phyloP scores from a whole-genome alignment of 2,797 vertebrate genomes.

The Sebastes hubbsi region DNA sequence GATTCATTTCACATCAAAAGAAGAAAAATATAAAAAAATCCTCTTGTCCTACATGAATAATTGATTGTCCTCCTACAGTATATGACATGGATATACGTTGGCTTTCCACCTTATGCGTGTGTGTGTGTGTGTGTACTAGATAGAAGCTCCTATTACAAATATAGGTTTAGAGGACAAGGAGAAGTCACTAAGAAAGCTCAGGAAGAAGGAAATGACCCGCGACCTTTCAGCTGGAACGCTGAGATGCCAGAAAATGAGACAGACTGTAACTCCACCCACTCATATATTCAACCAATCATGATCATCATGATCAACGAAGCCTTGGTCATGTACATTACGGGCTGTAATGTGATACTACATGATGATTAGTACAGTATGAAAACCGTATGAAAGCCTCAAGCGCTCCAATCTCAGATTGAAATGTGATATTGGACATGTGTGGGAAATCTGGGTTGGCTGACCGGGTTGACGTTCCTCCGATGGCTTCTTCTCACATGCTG shows the following conservation, averaged over 20 bases:
- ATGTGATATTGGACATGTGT: slow-evolving; percentile 46
- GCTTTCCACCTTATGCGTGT: slow-evolving; percentile 11
- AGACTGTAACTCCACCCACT: slow-evolving; percentile 11
- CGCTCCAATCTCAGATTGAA: slow-evolving; percentile 20
- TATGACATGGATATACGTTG: slow-evolving; percentile 63
- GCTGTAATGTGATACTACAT: slow-evolving; percentile 47
- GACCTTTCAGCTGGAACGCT: slow-evolving; percentile 51
- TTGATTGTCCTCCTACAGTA: slow-evolving; percentile 69
- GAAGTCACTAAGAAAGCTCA: slow-evolving; percentile 28
- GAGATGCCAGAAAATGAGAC: slow-evolving; percentile 62
- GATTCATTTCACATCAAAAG: slow-evolving; percentile 59
- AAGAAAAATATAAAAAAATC: slow-evolving; percentile 60
- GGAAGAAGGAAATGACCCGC: slow-evolving; percentile 40
- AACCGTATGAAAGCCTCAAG: slow-evolving; percentile 20
- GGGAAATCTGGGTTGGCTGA: slow-evolving; percentile 23
- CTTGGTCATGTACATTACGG: slow-evolving; percentile 53
- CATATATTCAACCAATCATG: slow-evolving; percentile 2
- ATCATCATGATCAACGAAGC: slow-evolving; percentile 3
- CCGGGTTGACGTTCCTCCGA: not conserved
- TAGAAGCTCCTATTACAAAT: slow-evolving; percentile 54
- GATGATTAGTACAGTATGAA: slow-evolving; percentile 36
- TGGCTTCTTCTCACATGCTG: not conserved
- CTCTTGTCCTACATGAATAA: slow-evolving; percentile 74
- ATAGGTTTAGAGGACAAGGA: slow-evolving; percentile 40
- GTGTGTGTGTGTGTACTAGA: slow-evolving; percentile 7